Conservation (phyloP, 2,888 invertebrate species). For the Hirtodrosophila duncani region DNA sequence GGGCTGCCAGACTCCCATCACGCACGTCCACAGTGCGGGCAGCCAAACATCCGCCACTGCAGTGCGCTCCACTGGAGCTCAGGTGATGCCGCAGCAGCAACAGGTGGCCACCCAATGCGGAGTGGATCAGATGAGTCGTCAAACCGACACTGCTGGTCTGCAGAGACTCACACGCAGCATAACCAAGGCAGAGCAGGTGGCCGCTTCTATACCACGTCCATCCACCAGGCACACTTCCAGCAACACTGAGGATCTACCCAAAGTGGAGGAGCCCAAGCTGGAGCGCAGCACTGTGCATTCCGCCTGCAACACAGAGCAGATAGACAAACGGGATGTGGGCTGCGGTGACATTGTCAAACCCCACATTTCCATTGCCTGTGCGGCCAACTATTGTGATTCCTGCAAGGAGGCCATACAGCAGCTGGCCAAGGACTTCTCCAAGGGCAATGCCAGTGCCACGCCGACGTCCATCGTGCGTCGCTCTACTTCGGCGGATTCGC, state of each 20-base stretch:
- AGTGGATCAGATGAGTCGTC: constrained; percentile 55
- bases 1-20: constrained; percentile 67
- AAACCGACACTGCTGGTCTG: constrained; percentile 78
- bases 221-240: constrained; percentile 47
- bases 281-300: constrained; percentile 56
- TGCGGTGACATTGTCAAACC: constrained; percentile 80
- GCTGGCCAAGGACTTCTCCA: constrained; percentile 79
- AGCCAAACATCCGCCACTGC: constrained; percentile 65
- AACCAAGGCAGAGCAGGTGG: constrained; percentile 66
- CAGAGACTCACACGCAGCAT: constrained; percentile 57
- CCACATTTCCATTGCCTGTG: constrained; percentile 79
- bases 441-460: constrained; percentile 39
- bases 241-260: constrained; percentile 54
- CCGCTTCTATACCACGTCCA: constrained; percentile 44
- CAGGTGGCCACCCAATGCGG: constrained; percentile 63
- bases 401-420: constrained; percentile 81
- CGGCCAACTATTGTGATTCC: constrained; percentile 81
- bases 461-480: constrained; percentile 25
- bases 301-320: constrained; percentile 75
- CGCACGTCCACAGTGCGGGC: constrained; percentile 53
- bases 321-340: constrained; percentile 79
- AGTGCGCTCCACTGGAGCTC: constrained; percentile 63
- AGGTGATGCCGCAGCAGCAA: constrained; percentile 55
- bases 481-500: constrained; percentile 60
- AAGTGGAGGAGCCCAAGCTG: constrained; percentile 18